These are phyloP conservation scores for Drosophila monieri DNA, from an alignment of 2,888 invertebrate species.

Conservation along the genomic window DNA sequence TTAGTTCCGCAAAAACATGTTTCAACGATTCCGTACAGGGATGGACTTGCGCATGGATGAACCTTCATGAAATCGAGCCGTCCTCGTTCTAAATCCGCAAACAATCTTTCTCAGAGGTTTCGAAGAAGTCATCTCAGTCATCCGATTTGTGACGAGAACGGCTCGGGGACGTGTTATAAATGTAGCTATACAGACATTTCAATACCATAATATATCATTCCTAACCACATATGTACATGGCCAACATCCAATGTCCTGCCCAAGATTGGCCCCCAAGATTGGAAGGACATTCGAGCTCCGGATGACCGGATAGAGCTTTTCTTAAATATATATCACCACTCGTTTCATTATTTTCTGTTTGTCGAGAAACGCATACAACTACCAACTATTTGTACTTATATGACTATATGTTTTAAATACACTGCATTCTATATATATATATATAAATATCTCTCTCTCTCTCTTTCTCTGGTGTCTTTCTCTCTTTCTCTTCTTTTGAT, in stretches of 20 bases:
- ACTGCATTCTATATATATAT: slow-evolving; percentile 65
- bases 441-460: slow-evolving; percentile 60
- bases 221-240: background rate
- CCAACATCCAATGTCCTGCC: background rate
- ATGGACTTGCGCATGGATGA: background rate
- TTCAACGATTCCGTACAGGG: too few relatives aligned
- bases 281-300: slow-evolving; percentile 1
- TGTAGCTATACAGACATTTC: background rate
- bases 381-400: slow-evolving; percentile 47
- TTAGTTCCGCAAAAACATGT: too few relatives aligned
- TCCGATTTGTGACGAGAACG: background rate
- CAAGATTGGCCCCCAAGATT: background rate
- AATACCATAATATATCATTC: slow-evolving; percentile 1
- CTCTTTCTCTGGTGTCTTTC: slow-evolving; percentile 73
- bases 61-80: background rate
- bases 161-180: background rate
- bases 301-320: slow-evolving; percentile 1
- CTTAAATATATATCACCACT: slow-evolving; percentile 12
- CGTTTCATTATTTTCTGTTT: slow-evolving; percentile 11
- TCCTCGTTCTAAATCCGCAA: background rate
- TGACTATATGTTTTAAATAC: slow-evolving; percentile 75
- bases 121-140: background rate
- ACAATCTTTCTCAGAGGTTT: background rate
- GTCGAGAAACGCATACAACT: slow-evolving; percentile 34
- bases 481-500: slow-evolving; percentile 63